Conservation (phyloP, 2,888 invertebrate genomes). For the Eurois occulta region DNA sequence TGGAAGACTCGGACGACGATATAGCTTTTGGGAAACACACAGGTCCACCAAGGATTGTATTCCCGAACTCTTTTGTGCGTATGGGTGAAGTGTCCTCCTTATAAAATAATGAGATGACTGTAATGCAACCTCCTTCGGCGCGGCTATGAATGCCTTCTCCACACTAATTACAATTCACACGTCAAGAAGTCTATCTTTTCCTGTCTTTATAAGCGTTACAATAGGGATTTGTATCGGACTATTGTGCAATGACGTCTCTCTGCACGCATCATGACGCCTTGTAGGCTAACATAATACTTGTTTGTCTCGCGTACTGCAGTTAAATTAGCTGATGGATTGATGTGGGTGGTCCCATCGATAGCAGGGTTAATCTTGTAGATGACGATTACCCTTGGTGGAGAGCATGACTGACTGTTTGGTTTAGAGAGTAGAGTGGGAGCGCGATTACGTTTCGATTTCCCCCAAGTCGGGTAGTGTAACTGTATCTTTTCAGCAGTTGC, state of each 20-base stretch:
- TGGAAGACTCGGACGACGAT: background rate
- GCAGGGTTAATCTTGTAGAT: background rate
- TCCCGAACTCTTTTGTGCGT: background rate
- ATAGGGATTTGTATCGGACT: constrained; percentile 42
- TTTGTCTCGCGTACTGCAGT: constrained; percentile 28
- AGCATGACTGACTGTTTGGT: background rate
- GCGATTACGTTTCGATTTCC: background rate
- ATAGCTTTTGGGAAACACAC: background rate
- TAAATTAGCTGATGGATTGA: background rate
- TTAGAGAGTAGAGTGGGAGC: background rate
- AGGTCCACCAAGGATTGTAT: background rate
- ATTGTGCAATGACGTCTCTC: constrained; percentile 52
- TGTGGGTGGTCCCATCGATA: background rate
- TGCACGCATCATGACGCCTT: constrained; percentile 33
- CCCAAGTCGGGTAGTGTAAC: background rate
- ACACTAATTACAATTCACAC: constrained; percentile 27
- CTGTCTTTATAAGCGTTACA: constrained; percentile 56
- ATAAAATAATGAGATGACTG: background rate
- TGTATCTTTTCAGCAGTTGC: background rate
- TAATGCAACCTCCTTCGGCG: background rate
- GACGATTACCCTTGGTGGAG: background rate
- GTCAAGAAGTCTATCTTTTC: constrained; percentile 31
- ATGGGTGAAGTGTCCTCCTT: background rate
- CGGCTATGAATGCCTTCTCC: background rate
- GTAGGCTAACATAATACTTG: constrained; percentile 44